Percentiles rank a stretch among this genome's conserved stretches.
Conservation (phyloP, 2,888 invertebrate genomes). For the Lordiphosa fenestrarum region DNA sequence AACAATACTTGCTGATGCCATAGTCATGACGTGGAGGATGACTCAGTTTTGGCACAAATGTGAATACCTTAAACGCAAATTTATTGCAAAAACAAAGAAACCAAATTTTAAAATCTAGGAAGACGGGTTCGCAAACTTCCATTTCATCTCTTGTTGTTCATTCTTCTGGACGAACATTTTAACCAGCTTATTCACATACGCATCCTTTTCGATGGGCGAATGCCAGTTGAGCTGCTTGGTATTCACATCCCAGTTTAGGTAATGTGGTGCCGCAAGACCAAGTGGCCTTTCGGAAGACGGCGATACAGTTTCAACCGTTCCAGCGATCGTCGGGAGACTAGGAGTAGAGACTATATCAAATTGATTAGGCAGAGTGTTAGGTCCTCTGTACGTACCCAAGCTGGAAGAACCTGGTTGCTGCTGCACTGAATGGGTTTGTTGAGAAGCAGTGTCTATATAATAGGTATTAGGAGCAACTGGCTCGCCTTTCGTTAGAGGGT, state of each 20-base stretch:
- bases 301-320: too few species aligned
- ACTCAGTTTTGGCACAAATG: background rate
- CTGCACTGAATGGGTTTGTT: background rate
- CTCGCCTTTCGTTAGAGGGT: too few species aligned
- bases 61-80: background rate
- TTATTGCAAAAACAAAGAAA: slow-evolving; percentile 1
- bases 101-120: background rate
- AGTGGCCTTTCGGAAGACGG: background rate
- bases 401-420: background rate
- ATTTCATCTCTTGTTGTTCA: slow-evolving; percentile 7
- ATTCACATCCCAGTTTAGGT: slow-evolving; percentile 51
- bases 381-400: slow-evolving; percentile 20
- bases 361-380: slow-evolving; percentile 13
- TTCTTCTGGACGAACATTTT: slow-evolving; percentile 32
- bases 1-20: slow-evolving; percentile 20
- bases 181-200: slow-evolving; percentile 47
- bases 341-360: slow-evolving; percentile 23
- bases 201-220: slow-evolving; percentile 32
- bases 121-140: background rate
- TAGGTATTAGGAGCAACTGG: background rate
- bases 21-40: slow-evolving; percentile 25
- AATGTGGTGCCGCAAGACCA: slow-evolving; percentile 39
- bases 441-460: background rate
- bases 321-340: slow-evolving; percentile 21
- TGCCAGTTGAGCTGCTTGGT: slow-evolving; percentile 24